Evolutionary conservation across 2,797 vertebrate species (phyloP).

Genomic region (Karalla daura): DNA sequence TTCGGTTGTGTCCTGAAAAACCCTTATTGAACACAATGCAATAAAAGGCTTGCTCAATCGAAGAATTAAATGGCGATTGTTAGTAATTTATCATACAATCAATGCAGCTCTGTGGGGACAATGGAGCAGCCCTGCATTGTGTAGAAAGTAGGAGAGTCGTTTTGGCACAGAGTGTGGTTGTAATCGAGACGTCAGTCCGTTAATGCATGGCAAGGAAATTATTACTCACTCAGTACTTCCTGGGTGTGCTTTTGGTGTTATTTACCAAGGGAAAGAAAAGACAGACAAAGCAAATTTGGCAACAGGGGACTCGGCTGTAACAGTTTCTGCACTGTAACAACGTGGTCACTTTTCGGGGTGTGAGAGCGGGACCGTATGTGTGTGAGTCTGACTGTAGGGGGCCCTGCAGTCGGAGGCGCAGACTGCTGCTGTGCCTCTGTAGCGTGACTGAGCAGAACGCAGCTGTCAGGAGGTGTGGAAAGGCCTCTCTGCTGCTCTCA

Average conservation of each 20-base stretch:
- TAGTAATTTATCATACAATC: conserved; percentile 14
- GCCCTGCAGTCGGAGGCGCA: conserved; percentile 47
- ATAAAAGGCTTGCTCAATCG: neutral
- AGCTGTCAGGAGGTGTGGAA: conserved; percentile 81
- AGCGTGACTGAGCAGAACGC: conserved; percentile 74
- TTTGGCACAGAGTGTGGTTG: neutral
- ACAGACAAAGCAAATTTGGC: neutral
- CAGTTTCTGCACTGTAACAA: neutral
- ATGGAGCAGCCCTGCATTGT: neutral
- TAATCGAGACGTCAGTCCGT: neutral
- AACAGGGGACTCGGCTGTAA: neutral
- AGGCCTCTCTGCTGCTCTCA: conserved; percentile 73
- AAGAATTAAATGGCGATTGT: conserved; percentile 24
- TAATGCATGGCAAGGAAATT: neutral
- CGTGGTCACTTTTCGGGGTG: neutral
- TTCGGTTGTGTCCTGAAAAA: too few species aligned
- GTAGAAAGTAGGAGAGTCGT: conserved; percentile 20
- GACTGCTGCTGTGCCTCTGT: conserved; percentile 47
- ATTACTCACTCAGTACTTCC: neutral
- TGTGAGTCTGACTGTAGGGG: conserved; percentile 42
- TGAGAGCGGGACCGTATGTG: neutral
- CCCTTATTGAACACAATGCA: too few species aligned
- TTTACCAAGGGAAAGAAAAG: neutral
- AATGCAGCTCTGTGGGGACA: conserved; percentile 3
- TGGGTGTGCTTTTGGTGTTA: neutral